These are phyloP conservation scores for Dendrocincla fuliginosa DNA, from an alignment of 2,797 vertebrate species.

Conservation along the genomic window DNA sequence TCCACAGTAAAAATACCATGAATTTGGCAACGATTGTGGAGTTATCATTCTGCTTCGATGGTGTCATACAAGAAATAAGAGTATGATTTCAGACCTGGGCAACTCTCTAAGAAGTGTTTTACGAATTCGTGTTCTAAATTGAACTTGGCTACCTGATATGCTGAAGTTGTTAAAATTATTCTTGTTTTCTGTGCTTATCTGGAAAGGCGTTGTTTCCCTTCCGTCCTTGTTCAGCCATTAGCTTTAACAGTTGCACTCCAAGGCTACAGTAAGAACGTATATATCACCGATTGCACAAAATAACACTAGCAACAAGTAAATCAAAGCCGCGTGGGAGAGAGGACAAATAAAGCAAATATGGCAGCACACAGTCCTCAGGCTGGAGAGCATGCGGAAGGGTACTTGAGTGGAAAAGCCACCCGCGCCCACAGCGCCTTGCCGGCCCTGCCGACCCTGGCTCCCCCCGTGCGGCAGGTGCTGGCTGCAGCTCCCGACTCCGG, in stretches of 20 bases:
- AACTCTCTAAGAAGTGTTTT: neutral
- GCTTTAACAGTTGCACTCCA: neutral
- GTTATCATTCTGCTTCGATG: rapidly evolving
- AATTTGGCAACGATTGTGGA: neutral
- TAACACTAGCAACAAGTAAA: neutral
- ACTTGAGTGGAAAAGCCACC: rapidly evolving
- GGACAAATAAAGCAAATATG: neutral
- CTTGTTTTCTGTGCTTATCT: neutral
- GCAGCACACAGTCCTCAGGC: neutral
- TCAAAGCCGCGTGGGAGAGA: neutral
- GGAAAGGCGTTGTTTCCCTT: neutral
- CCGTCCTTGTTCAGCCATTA: neutral
- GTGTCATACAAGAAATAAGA: neutral
- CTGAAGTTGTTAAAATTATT: neutral
- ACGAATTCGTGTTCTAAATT: neutral
- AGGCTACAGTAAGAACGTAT: neutral
- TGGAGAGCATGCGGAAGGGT: neutral
- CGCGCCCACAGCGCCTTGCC: neutral
- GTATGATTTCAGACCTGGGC: neutral
- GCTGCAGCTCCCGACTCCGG: neutral
- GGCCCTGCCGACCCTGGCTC: rapidly evolving
- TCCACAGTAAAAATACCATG: neutral
- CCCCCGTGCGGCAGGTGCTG: rapidly evolving
- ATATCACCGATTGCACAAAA: rapidly evolving
- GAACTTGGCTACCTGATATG: neutral